These are phyloP conservation scores for Melanchra persicariae DNA, from an alignment of 2,888 invertebrate genomes.

Conservation along the genomic window DNA sequence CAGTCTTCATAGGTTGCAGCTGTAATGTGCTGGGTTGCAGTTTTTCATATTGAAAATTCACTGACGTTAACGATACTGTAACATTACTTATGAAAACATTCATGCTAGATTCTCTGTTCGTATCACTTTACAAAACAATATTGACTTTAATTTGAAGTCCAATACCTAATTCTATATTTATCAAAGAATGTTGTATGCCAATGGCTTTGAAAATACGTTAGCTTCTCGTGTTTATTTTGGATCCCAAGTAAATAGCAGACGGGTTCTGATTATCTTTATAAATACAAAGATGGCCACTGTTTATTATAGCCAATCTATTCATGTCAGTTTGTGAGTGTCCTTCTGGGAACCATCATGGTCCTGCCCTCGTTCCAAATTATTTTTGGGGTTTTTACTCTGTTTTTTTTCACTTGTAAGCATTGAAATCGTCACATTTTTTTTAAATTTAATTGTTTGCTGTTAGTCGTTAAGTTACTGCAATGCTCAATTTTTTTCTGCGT, in stretches of 20 bases:
- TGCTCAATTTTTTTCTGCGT: too few species aligned
- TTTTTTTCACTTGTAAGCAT: too few species aligned
- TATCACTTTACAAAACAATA: conserved; percentile 8
- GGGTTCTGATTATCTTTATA: conserved; percentile 45
- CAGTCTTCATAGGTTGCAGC: too few species aligned
- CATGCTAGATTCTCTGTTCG: too few species aligned
- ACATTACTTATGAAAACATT: too few species aligned
- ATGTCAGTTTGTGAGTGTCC: conserved; percentile 1
- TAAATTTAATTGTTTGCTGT: too few species aligned
- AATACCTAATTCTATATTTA: conserved; percentile 40
- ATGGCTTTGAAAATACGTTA: conserved; percentile 29
- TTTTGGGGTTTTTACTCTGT: not conserved
- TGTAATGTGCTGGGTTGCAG: too few species aligned
- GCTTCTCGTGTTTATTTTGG: conserved; percentile 26
- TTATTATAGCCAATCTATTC: conserved; percentile 18
- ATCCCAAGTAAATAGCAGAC: conserved; percentile 58
- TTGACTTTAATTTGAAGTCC: conserved; percentile 18
- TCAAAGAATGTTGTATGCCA: conserved; percentile 34
- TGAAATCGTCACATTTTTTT: too few species aligned
- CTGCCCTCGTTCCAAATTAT: not conserved
- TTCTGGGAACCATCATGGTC: not conserved
- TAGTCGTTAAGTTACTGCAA: too few species aligned
- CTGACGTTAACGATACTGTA: too few species aligned
- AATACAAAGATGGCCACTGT: conserved; percentile 29
- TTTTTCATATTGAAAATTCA: too few species aligned